Evolutionary conservation across 2,888 invertebrate genomes (phyloP).

Genomic region (Tenodera sinensis): DNA sequence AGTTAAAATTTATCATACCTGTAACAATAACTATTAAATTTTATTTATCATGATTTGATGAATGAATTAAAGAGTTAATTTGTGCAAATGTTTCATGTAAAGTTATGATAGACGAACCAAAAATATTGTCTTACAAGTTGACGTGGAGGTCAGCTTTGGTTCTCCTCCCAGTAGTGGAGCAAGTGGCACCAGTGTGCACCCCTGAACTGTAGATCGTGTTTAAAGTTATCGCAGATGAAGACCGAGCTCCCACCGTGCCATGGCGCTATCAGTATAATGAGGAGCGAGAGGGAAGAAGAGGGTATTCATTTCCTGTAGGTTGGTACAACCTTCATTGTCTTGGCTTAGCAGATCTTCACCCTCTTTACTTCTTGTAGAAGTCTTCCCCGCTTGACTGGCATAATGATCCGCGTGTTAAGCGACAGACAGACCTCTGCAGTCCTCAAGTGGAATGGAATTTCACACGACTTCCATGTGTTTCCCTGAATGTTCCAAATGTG

Average conservation of each 20-base stretch:
- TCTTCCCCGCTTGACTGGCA: neutral
- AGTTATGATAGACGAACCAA: no score
- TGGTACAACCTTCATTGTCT: conserved; percentile 11
- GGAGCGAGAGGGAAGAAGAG: neutral
- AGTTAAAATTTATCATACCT: no score
- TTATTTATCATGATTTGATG: no score
- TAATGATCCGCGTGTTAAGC: neutral
- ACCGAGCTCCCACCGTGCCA: neutral
- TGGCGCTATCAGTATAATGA: conserved; percentile 14
- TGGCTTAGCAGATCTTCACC: neutral
- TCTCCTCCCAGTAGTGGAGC: no score
- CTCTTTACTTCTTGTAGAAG: neutral
- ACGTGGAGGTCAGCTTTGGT: no score
- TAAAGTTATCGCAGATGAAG: neutral
- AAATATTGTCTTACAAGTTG: no score
- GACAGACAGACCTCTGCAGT: neutral
- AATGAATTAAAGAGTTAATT: no score
- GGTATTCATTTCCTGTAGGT: conserved; percentile 13
- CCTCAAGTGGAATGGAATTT: neutral
- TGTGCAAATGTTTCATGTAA: no score
- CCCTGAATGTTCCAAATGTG: no score
- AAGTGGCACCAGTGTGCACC: neutral
- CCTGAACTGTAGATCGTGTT: neutral
- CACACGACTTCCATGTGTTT: neutral
- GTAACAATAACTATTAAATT: no score